Conservation (phyloP, 2,797 vertebrate species). For the Esox masquinongy region DNA sequence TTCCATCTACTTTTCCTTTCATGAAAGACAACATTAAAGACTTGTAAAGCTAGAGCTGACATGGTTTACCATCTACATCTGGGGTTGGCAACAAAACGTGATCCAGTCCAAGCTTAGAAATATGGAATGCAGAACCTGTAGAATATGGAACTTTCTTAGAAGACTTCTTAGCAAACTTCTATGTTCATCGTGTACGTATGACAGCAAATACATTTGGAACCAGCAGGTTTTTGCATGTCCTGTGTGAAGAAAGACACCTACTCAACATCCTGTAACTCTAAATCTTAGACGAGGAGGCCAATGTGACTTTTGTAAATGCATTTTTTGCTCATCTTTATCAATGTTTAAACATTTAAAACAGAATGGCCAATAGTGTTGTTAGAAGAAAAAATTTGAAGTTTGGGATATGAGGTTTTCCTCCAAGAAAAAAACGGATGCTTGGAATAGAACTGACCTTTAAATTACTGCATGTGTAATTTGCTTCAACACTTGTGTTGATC, state of each 20-base stretch:
- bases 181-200: neutral
- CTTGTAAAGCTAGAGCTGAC: conserved; percentile 52
- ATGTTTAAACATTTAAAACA: neutral
- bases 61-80: conserved; percentile 63
- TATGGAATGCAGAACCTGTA: neutral
- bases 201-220: neutral
- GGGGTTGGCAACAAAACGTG: conserved; percentile 27
- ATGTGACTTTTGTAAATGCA: neutral
- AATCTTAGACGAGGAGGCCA: neutral
- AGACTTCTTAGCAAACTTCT: neutral
- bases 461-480: conserved; percentile 32
- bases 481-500: conserved; percentile 24
- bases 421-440: conserved; percentile 17
- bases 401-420: conserved; percentile 18
- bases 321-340: too few relatives aligned
- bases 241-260: conserved; percentile 12
- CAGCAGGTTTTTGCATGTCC: conserved; percentile 37
- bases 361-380: neutral
- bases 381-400: neutral
- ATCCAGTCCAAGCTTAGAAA: conserved; percentile 11
- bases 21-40: conserved; percentile 68
- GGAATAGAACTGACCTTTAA: conserved; percentile 27
- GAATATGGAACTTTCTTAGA: neutral
- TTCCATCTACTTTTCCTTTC: conserved; percentile 31
- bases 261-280: neutral